Evolutionary conservation across 1,140 invertebrate species (phyloP).

Genomic region (Phthorimaea operculella): DNA sequence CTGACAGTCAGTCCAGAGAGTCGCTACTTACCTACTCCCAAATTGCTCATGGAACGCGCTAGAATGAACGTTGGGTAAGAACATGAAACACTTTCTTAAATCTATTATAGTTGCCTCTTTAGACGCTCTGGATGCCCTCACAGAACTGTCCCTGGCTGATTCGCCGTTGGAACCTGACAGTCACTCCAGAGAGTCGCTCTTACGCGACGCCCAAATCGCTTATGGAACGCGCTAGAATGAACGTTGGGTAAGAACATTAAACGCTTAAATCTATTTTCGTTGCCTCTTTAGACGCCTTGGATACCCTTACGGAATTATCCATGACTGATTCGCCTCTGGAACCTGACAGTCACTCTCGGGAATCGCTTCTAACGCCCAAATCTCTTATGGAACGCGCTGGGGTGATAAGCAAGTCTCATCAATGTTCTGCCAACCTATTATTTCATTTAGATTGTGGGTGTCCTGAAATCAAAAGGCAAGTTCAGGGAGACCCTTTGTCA

Average conservation of each 20-base stretch:
- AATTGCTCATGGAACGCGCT: slow-evolving; percentile 92
- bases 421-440: too few species aligned
- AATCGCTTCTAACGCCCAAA: slow-evolving; percentile 86
- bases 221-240: slow-evolving; percentile 94
- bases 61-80: slow-evolving; percentile 94
- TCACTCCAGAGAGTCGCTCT: slow-evolving; percentile 83
- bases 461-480: too few species aligned
- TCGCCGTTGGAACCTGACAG: slow-evolving; percentile 81
- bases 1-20: slow-evolving; percentile 80
- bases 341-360: slow-evolving; percentile 80
- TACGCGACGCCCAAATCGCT: slow-evolving; percentile 90
- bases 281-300: slow-evolving; percentile 73
- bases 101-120: slow-evolving; percentile 64
- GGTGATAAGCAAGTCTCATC: too few species aligned
- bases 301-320: slow-evolving; percentile 76
- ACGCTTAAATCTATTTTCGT: too few species aligned
- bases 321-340: slow-evolving; percentile 83
- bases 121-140: slow-evolving; percentile 78
- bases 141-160: slow-evolving; percentile 79
- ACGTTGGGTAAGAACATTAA: slow-evolving; percentile 92
- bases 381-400: slow-evolving; percentile 93
- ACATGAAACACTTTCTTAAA: too few species aligned
- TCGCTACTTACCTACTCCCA: slow-evolving; percentile 87
- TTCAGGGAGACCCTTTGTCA: too few species aligned
- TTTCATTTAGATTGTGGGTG: too few species aligned